Conservation (phyloP, 2,797 vertebrate genomes). For the Botia almorhae region DNA sequence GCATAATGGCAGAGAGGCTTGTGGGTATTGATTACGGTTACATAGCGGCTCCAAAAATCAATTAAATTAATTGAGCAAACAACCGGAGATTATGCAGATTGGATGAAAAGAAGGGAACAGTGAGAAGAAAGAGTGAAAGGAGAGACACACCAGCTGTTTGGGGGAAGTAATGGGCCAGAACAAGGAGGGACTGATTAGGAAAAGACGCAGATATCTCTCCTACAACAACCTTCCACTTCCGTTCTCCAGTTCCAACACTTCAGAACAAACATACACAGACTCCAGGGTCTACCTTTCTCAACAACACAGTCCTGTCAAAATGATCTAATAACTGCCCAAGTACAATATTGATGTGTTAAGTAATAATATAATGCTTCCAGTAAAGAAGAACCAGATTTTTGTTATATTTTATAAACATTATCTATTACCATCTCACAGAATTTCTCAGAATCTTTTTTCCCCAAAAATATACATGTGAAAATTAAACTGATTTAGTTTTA, state of each 20-base stretch:
- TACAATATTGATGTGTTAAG: not conserved
- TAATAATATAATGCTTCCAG: no score
- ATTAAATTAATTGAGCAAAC: slow-evolving; percentile 71
- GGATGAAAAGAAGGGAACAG: slow-evolving; percentile 43
- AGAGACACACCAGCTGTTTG: slow-evolving; percentile 52
- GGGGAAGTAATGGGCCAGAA: slow-evolving; percentile 50
- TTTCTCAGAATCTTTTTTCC: no score
- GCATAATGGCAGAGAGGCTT: slow-evolving; percentile 68
- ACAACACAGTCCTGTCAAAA: not conserved
- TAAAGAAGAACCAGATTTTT: no score
- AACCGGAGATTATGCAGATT: slow-evolving; percentile 69
- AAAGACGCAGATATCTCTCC: slow-evolving; percentile 43
- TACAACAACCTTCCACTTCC: slow-evolving; percentile 20
- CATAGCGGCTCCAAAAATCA: slow-evolving; percentile 67
- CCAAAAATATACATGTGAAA: no score
- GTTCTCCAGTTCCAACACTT: not conserved
- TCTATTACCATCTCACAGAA: no score
- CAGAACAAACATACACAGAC: not conserved
- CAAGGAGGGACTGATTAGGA: slow-evolving; percentile 57
- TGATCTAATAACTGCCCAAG: not conserved
- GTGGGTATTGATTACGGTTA: slow-evolving; percentile 70
- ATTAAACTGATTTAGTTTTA: no score
- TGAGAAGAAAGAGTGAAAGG: slow-evolving; percentile 33
- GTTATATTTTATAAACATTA: no score
- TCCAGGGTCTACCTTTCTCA: no score